Percentiles rank a stretch among this genome's conserved stretches.
phyloP scores from a whole-genome alignment of 2,113 vertebrate species.

The Tamias sibiricus region DNA sequence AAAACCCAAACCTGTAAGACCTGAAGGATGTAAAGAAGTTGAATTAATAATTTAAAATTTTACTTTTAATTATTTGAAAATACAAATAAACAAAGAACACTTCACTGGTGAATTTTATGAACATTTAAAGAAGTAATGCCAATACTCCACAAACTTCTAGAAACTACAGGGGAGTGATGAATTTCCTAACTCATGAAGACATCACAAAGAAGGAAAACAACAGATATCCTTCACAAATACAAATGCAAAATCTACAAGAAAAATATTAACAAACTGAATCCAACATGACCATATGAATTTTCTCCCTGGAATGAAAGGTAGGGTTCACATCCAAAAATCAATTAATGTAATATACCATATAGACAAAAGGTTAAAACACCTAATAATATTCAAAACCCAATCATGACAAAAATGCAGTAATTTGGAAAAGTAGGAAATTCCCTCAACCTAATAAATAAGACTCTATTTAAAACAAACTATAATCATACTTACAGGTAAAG shows the following conservation, averaged over 20 bases:
- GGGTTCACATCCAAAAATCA: background rate
- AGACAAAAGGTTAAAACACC: background rate
- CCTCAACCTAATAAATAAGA: background rate
- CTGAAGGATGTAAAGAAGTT: background rate
- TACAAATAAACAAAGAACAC: background rate
- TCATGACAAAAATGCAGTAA: background rate
- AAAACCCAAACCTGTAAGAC: background rate
- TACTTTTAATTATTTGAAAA: too few relatives aligned
- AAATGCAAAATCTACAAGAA: background rate
- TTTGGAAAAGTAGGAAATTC: background rate
- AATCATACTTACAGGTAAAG: background rate
- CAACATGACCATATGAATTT: background rate
- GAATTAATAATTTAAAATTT: background rate
- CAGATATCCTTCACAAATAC: background rate
- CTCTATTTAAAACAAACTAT: background rate
- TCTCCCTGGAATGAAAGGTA: background rate
- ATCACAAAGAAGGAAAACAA: background rate
- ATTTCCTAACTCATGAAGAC: background rate
- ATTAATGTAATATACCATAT: background rate
- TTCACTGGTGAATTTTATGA: constrained; percentile 8
- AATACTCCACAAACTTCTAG: background rate
- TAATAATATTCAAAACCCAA: background rate
- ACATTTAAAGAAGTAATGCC: background rate
- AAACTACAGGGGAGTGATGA: background rate
- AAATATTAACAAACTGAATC: background rate